These are phyloP conservation scores for Phymorhynchus buccinoides DNA, from an alignment of 1,140 invertebrate genomes.

Conservation along the genomic window DNA sequence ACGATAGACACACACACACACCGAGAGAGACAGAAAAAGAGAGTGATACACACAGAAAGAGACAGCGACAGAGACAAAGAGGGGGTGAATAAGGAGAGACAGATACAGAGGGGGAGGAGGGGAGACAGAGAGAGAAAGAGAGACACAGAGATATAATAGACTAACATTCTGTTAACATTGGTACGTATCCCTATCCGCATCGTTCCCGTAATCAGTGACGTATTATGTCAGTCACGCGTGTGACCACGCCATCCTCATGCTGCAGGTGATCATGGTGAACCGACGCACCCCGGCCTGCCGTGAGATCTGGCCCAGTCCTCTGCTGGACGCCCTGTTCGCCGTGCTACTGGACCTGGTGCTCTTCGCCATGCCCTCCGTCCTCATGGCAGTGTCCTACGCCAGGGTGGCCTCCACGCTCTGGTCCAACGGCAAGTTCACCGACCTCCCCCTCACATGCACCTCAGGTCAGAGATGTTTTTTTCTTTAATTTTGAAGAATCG, in stretches of 20 bases:
- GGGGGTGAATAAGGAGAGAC: no score
- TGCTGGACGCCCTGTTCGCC: conserved; percentile 81
- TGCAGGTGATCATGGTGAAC: conserved; percentile 11
- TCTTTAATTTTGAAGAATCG: not conserved
- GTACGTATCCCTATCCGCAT: no score
- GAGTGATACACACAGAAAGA: no score
- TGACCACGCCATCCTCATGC: no score
- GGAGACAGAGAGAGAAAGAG: no score
- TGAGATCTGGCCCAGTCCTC: conserved; percentile 60
- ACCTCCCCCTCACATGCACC: not conserved
- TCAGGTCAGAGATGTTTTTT: not conserved
- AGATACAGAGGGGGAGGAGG: conserved; percentile 58
- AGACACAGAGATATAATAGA: no score
- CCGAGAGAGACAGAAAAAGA: no score
- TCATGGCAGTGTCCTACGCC: conserved; percentile 78
- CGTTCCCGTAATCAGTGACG: no score
- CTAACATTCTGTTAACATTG: no score
- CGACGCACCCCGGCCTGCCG: conserved; percentile 56
- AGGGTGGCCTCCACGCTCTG: conserved; percentile 76
- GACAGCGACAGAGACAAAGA: no score
- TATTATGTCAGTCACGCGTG: no score
- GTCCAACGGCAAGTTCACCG: conserved; percentile 45
- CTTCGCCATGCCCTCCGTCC: conserved; percentile 82
- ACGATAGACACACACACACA: no score
- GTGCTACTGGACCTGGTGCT: conserved; percentile 82